Conservation (phyloP, 2,888 invertebrate species). For the Rotaria macrura region DNA sequence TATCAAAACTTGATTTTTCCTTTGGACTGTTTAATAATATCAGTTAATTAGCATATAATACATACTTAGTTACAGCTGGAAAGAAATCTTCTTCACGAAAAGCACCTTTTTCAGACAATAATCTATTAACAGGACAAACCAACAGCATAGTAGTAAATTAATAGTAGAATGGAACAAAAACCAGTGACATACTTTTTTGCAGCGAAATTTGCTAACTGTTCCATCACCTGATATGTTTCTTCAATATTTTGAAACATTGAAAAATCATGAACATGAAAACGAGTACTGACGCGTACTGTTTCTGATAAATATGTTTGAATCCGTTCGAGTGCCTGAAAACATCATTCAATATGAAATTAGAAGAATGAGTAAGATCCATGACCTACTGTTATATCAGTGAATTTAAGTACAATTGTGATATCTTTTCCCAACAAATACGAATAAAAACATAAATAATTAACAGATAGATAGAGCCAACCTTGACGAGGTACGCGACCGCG, state of each 20-base stretch:
- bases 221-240: conserved; percentile 81
- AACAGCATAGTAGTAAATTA: neutral
- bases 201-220: conserved; percentile 86
- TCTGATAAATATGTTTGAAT: conserved; percentile 63
- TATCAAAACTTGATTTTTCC: no score
- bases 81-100: neutral
- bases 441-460: conserved; percentile 88
- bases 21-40: neutral
- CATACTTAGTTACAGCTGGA: conserved; percentile 23
- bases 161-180: conserved; percentile 24
- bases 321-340: conserved; percentile 47
- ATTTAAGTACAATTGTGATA: conserved; percentile 73
- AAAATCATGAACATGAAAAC: conserved; percentile 73
- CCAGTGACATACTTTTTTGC: conserved; percentile 65
- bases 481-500: conserved; percentile 83
- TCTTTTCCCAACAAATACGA: conserved; percentile 83
- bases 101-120: neutral
- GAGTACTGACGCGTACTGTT: conserved; percentile 71
- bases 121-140: neutral
- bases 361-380: neutral
- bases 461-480: conserved; percentile 90
- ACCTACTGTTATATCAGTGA: conserved; percentile 70
- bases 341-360: conserved; percentile 22
- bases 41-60: conserved; percentile 32
- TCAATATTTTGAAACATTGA: conserved; percentile 76